phyloP scores from a whole-genome alignment of 1,140 invertebrate species.

The Hylaeus anthracinus region DNA sequence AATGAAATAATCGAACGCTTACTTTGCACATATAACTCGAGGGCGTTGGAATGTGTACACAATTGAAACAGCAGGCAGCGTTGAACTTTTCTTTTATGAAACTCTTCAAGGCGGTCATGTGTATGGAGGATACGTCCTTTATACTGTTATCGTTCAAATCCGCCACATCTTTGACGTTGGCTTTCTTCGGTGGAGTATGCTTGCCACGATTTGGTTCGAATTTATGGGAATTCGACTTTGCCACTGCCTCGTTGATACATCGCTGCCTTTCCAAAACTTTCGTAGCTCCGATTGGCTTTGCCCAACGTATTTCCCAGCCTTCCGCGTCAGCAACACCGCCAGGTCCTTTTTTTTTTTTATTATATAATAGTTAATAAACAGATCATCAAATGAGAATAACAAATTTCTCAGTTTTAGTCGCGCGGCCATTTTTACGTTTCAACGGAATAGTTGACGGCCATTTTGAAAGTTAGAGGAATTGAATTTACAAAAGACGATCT shows the following conservation, averaged over 20 bases:
- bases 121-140: conserved; percentile 10
- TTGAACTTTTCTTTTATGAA: conserved; percentile 65
- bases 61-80: conserved; percentile 65
- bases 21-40: conserved; percentile 39
- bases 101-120: conserved; percentile 55
- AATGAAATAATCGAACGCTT: not conserved
- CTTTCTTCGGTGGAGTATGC: conserved; percentile 22
- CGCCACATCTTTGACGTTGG: not conserved
- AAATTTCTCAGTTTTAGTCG: too few species aligned
- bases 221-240: conserved; percentile 4
- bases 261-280: conserved; percentile 72
- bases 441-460: too few species aligned
- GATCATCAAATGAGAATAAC: not conserved
- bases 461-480: too few species aligned
- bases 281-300: conserved; percentile 75
- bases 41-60: not conserved
- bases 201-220: conserved; percentile 31
- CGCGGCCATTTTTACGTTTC: too few species aligned
- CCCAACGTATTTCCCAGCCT: conserved; percentile 77
- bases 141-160: conserved; percentile 20
- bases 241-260: conserved; percentile 71
- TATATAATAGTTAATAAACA: conserved; percentile 1
- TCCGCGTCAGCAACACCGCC: conserved; percentile 65
- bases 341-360: conserved; percentile 50
- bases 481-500: too few species aligned